Evolutionary conservation across 2,113 vertebrate genomes (phyloP).

Genomic region (Muntiacus reevesi): DNA sequence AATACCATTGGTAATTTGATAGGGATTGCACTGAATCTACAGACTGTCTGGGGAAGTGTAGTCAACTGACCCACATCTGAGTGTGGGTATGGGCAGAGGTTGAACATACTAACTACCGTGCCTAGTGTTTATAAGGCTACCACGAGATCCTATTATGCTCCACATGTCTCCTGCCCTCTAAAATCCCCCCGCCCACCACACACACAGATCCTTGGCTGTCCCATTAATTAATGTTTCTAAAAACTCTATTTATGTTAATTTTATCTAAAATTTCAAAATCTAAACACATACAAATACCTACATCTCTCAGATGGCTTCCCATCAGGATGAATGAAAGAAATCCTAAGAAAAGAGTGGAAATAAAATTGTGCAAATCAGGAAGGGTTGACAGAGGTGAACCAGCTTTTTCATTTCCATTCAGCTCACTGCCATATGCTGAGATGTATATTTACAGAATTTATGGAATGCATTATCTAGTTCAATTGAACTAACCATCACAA

Average conservation of each 20-base stretch:
- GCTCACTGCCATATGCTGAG: background rate
- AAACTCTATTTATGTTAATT: background rate
- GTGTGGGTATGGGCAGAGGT: background rate
- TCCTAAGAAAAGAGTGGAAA: background rate
- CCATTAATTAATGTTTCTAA: background rate
- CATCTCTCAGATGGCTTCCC: background rate
- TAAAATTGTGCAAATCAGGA: background rate
- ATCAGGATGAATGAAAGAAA: background rate
- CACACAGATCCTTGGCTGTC: background rate
- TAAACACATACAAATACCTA: background rate
- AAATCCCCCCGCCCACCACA: accelerated
- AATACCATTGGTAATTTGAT: background rate
- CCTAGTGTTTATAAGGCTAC: background rate
- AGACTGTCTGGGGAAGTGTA: background rate
- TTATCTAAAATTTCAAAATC: background rate
- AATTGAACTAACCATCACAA: background rate
- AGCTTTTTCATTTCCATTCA: background rate
- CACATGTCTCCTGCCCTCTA: no score
- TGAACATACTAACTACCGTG: background rate
- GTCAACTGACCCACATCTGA: background rate
- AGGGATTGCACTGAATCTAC: background rate
- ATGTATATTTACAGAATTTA: background rate
- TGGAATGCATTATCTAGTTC: background rate
- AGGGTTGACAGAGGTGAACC: background rate
- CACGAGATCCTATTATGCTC: background rate